Base-by-base conservation (phyloP, 2,797 vertebrate genomes). In the Apodemus agrarius region DNA sequence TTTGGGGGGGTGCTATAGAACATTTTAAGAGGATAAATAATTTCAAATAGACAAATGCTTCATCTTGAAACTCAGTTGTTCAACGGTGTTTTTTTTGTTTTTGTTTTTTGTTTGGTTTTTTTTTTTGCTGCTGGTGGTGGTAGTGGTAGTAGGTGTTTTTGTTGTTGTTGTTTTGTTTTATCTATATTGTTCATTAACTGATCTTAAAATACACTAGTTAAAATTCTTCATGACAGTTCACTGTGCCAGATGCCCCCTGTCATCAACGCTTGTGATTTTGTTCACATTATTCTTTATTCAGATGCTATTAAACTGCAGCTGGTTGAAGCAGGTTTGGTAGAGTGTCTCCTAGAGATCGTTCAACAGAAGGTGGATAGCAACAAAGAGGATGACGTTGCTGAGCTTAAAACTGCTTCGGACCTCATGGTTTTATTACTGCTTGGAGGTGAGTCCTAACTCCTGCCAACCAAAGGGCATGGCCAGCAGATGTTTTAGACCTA, bases 231-330 rank as follows among this genome's bases (percentile, higher is more conserved):
- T 75, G 81, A 76, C 87, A 52, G 2, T 34, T 92, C 89, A 29
- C 54, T 84, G 63, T 29, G 14, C 16, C 2, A 57, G 52, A 84
- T 37, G 31, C 92, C 37, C 14, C 52, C 0, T 86, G 84, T 89
- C n/a, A 90, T 90, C 24, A 94, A 81, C 85, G 37, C 63, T 96
- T 94, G 76, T 43, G 46, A 3, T 93, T 95, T 89, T 95, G n/a
- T 76, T 97, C 69, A 7, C 95, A 43, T 69, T 98, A 0, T 98
- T 98, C 89, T 93, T 83, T 98, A 72, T 72, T 37, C 69, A 99
- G 99, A 99, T 98, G 98, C 99, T 97, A 99, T 99, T 97, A 99
- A 99, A 98, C 99, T 99, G 94, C 99, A 99, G 98, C 98, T 99
- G 98, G 99, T 99, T 96, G 99, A 99, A 98, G 99, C 99, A 0